A percentile compares a stretch with the other conserved stretches of the same genome.
phyloP scores from a whole-genome alignment of 2,797 vertebrate genomes.

The Smutsia gigantea region DNA sequence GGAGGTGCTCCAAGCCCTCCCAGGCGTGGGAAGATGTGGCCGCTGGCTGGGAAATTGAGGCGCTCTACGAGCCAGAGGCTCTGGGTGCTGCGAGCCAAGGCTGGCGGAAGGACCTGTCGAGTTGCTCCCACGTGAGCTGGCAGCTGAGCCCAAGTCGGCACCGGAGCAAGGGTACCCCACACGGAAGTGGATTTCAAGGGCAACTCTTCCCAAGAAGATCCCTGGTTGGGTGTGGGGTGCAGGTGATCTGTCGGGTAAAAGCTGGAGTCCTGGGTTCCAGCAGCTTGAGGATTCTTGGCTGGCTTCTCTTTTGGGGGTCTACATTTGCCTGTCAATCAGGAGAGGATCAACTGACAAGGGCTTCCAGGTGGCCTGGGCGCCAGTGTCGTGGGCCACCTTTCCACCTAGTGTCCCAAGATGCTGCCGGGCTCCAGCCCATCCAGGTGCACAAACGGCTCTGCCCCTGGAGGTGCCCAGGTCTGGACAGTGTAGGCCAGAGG shows the following conservation, averaged over 20 bases:
- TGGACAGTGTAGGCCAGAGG: neutral
- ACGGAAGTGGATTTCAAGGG: neutral
- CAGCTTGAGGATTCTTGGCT: fast-evolving
- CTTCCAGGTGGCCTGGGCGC: neutral
- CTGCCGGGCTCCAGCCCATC: neutral
- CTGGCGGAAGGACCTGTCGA: neutral
- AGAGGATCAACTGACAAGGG: neutral
- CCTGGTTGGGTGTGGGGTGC: neutral
- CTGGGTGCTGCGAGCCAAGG: neutral
- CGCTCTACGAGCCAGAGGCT: too few relatives aligned
- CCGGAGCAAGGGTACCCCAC: fast-evolving
- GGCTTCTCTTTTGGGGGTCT: too few relatives aligned
- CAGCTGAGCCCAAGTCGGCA: fast-evolving
- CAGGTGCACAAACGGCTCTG: neutral
- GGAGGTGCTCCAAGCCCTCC: neutral
- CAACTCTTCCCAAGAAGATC: neutral
- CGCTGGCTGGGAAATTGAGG: neutral
- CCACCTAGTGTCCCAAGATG: neutral
- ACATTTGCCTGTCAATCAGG: fast-evolving
- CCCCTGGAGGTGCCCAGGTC: neutral
- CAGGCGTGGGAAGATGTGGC: fast-evolving
- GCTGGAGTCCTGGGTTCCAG: neutral
- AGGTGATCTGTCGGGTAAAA: neutral
- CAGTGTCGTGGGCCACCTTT: neutral
- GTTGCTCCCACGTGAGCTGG: neutral